Evolutionary conservation across 2,888 invertebrate species (phyloP).

Genomic region (Agapostemon virescens): DNA sequence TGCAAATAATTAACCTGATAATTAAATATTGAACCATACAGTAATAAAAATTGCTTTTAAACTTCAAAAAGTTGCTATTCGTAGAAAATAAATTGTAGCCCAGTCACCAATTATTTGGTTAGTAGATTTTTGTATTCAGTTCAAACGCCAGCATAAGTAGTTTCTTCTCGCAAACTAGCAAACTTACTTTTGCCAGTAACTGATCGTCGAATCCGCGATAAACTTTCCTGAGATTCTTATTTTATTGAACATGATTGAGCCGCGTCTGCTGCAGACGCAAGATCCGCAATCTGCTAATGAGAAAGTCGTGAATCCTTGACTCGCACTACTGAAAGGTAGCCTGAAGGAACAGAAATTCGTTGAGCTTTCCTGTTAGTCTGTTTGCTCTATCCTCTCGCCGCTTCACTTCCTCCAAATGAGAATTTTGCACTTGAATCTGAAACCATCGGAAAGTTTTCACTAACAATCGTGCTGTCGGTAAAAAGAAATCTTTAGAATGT

Average conservation of each 20-base stretch:
- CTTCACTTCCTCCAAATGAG: background rate
- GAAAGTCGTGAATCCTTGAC: slow-evolving; percentile 33
- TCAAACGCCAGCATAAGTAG: too few relatives aligned
- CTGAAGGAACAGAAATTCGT: background rate
- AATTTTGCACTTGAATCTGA: slow-evolving; percentile 1
- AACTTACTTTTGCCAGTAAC: background rate
- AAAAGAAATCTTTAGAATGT: background rate
- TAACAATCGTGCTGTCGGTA: background rate
- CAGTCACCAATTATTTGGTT: too few relatives aligned
- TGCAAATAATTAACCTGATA: too few relatives aligned
- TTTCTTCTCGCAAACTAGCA: too few relatives aligned
- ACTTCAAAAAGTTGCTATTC: too few relatives aligned
- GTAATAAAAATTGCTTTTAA: too few relatives aligned
- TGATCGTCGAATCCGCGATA: background rate
- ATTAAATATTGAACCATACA: too few relatives aligned
- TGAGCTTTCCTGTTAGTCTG: background rate
- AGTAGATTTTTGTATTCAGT: too few relatives aligned
- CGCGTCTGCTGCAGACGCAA: background rate
- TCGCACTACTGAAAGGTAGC: slow-evolving; percentile 27
- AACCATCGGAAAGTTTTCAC: background rate
- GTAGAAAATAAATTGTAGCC: too few relatives aligned
- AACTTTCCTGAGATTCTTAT: background rate
- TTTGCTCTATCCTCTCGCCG: background rate
- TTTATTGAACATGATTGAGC: background rate
- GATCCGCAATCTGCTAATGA: slow-evolving; percentile 16